phyloP scores from a whole-genome alignment of 1,140 invertebrate genomes.

The Aphidius ervi region DNA sequence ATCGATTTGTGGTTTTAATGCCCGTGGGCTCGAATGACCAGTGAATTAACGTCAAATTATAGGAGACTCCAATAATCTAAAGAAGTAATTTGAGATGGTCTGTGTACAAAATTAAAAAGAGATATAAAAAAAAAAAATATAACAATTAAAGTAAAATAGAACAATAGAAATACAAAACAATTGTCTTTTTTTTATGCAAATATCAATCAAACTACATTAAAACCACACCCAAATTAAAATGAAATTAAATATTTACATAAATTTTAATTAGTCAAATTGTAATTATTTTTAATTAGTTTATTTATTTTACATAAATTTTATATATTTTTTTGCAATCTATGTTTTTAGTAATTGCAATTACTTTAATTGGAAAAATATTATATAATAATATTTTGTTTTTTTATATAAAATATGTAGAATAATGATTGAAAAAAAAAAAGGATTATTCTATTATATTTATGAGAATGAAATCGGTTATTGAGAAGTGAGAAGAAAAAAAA shows the following conservation, averaged over 20 bases:
- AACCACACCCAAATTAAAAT: no score
- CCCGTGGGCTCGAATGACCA: constrained; percentile 41
- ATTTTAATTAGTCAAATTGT: no score
- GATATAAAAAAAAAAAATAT: constrained; percentile 5
- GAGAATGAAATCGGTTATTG: not conserved
- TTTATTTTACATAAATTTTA: not conserved
- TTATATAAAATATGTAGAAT: not conserved
- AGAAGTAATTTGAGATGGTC: not conserved
- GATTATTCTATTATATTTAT: no score
- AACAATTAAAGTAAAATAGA: no score
- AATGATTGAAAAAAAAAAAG: not conserved
- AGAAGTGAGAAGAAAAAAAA: constrained; percentile 3
- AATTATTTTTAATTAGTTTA: not conserved
- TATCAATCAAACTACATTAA: no score
- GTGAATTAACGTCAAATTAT: constrained; percentile 54
- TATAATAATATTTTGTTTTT: no score
- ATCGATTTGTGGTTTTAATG: constrained; percentile 52
- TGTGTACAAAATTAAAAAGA: not conserved
- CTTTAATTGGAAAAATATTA: no score
- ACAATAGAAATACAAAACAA: no score
- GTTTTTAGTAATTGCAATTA: no score
- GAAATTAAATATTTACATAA: no score
- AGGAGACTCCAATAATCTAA: constrained; percentile 48
- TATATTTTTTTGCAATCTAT: no score
- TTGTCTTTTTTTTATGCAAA: no score